phyloP scores from a whole-genome alignment of 2,797 vertebrate species.

The Anguilla obscura region DNA sequence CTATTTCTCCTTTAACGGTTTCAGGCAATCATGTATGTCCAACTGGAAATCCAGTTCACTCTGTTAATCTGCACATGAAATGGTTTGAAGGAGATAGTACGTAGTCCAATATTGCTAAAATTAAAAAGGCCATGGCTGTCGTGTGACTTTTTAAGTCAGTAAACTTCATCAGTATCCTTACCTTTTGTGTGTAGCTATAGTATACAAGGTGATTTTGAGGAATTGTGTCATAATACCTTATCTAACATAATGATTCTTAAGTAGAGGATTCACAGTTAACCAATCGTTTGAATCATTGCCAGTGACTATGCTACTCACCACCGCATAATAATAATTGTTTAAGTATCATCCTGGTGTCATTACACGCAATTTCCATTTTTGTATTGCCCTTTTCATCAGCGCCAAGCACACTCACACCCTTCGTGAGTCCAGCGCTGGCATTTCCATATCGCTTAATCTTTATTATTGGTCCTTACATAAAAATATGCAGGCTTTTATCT shows the following conservation, averaged over 20 bases:
- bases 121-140: background rate
- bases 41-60: background rate
- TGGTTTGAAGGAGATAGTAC: background rate
- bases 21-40: background rate
- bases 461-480: conserved; percentile 24
- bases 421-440: background rate
- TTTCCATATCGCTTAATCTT: conserved; percentile 10
- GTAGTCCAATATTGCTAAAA: background rate
- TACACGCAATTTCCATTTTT: conserved; percentile 18
- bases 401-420: conserved; percentile 5
- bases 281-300: background rate
- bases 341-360: conserved; percentile 15
- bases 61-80: background rate
- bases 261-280: background rate
- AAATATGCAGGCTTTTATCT: conserved; percentile 23
- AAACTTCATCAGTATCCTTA: background rate
- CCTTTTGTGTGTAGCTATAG: background rate
- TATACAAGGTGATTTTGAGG: background rate
- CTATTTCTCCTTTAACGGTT: background rate
- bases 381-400: conserved; percentile 23
- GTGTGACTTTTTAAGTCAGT: background rate
- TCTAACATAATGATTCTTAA: background rate
- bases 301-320: background rate
- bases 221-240: background rate
- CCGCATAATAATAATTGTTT: conserved; percentile 21